Base-by-base conservation (phyloP, 2,797 vertebrate species). In the Crocodylus rhombifer region DNA sequence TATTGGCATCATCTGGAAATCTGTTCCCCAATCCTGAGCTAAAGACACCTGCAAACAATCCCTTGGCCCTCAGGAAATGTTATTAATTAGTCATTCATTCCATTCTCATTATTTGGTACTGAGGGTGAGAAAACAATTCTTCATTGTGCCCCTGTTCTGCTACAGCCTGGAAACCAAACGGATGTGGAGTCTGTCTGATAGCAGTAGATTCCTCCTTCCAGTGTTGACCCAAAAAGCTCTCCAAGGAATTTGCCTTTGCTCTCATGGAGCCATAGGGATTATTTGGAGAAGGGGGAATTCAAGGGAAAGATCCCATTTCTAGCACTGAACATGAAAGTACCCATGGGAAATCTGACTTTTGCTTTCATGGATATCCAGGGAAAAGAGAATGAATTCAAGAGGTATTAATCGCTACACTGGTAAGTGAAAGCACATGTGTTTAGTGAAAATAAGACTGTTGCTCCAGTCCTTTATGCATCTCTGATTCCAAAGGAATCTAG, bases 241-340 rank as follows among this genome's bases (percentile, higher is more conserved):
- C 69, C n/a, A 76, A 67, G 15, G 17, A 8, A 26, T 55, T 76
- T 16, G 33, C 55, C 51, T 84, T 14, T 84, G 30, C 64, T 84
- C 42, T 73, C n/a, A 51, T 84, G 57, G 18, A 93, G 88, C 86
- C 88, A 63, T 1, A 0, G 61, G 91, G 65, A 26, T 57, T 6
- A 65, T 88, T 88, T 95, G 89, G 33, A 36, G 89, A 61, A 2
- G 1, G 14, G 63, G 10, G 61, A 58, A 84, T 78, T 81, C 91
- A 87, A 82, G 83, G 74, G 58, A 65, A 65, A 77, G 71, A 85
- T 91, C 77, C 28, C 74, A 5, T 85, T 84, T 78, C 76, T 86
- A 79, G 55, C 65, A 42, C 1, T 89, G 90, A 84, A 30, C 67
- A 91, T 91, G 91, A 93, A 97, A 94, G 84, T 91, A 93, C 90